These are phyloP conservation scores for Magallana gigas DNA, from an alignment of 1,140 invertebrate species.

Conservation along the genomic window DNA sequence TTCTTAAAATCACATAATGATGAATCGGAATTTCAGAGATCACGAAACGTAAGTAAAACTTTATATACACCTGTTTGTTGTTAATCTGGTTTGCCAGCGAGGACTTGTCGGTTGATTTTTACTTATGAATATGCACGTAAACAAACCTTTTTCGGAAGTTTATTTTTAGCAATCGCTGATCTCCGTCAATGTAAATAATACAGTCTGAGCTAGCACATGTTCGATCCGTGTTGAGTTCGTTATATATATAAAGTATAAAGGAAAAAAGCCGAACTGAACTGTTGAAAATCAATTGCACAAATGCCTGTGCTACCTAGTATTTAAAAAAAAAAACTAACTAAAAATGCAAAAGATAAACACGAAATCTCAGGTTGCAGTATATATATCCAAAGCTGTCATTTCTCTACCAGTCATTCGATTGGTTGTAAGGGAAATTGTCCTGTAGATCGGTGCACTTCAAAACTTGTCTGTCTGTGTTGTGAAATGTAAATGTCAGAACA, in stretches of 20 bases:
- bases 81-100: not conserved
- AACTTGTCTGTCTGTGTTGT: too few relatives aligned
- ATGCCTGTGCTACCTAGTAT: not conserved
- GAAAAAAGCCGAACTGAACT: not conserved
- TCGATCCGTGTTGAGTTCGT: not conserved
- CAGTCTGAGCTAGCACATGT: slow-evolving; percentile 13
- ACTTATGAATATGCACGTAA: not conserved
- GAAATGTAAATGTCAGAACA: too few relatives aligned
- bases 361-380: not conserved
- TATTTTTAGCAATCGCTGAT: not conserved
- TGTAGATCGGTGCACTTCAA: not conserved
- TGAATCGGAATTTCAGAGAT: not conserved
- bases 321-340: not conserved
- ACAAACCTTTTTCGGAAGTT: not conserved
- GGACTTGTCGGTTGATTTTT: not conserved
- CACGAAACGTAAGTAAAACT: not conserved
- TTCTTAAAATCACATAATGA: not conserved
- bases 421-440: not conserved
- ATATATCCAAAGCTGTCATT: not conserved
- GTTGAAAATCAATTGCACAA: slow-evolving; percentile 33
- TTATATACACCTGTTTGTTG: not conserved
- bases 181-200: slow-evolving; percentile 6
- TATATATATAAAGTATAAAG: slow-evolving; percentile 17
- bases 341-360: not conserved
- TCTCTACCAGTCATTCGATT: not conserved